Conservation (phyloP, 2,113 vertebrate species). For the Sminthopsis crassicaudata region DNA sequence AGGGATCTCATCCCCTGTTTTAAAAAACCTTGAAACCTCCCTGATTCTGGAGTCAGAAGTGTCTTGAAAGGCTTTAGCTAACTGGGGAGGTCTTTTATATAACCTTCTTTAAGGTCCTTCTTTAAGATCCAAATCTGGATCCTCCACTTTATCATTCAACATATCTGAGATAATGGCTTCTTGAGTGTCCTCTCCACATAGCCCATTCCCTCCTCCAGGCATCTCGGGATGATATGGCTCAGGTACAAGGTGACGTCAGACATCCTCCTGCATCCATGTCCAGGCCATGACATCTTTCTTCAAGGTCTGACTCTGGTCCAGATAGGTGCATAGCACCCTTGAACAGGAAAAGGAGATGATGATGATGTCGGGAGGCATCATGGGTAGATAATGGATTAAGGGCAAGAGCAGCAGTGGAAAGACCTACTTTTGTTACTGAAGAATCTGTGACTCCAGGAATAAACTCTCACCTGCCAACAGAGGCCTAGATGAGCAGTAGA, state of each 20-base stretch:
- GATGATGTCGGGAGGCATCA: not conserved
- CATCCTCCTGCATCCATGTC: no score
- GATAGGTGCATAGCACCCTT: not conserved
- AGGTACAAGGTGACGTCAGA: not conserved
- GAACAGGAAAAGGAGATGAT: not conserved
- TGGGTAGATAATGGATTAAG: not conserved
- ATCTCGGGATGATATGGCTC: no score
- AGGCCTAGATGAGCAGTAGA: not conserved
- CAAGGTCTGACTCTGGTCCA: not conserved
- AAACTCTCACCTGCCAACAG: not conserved
- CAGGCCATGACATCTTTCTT: not conserved
- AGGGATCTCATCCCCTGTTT: conserved; percentile 85
- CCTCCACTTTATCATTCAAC: no score
- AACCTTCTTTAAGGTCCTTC: conserved; percentile 17
- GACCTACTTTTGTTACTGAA: not conserved
- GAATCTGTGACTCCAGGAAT: not conserved
- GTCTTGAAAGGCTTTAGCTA: conserved; percentile 84
- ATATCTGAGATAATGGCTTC: no score
- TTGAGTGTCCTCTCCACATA: no score
- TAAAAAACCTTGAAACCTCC: conserved; percentile 81
- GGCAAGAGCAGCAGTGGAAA: not conserved
- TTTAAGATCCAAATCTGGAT: no score
- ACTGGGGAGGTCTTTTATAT: conserved; percentile 81
- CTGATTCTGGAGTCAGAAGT: conserved; percentile 81
- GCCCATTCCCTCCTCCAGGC: no score